These are phyloP conservation scores for Grammomys surdaster DNA, from an alignment of 2,113 vertebrate species.

Conservation along the genomic window DNA sequence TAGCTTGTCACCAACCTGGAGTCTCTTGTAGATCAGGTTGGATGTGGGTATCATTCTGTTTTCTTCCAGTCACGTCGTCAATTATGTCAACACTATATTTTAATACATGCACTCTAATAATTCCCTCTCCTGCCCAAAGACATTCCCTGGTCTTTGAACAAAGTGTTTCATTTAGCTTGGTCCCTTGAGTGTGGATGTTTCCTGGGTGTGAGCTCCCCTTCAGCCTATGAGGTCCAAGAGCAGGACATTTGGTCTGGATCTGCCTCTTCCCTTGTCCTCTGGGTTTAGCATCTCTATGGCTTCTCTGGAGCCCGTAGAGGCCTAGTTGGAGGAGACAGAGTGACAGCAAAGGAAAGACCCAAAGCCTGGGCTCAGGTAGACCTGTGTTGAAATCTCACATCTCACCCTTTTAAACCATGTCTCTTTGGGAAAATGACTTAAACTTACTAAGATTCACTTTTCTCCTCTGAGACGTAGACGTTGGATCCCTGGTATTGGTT, in stretches of 20 bases:
- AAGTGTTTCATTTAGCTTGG: not conserved
- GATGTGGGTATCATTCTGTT: not conserved
- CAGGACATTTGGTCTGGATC: not conserved
- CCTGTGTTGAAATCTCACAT: not conserved
- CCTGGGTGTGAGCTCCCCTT: not conserved
- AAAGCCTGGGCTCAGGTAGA: not conserved
- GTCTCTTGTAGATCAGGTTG: not conserved
- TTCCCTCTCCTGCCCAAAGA: not conserved
- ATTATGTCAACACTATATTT: not conserved
- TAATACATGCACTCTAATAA: not conserved
- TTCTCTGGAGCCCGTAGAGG: not conserved
- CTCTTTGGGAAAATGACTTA: not conserved
- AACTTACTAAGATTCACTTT: not conserved
- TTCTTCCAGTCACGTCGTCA: not conserved
- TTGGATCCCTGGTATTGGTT: not conserved
- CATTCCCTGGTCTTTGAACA: not conserved
- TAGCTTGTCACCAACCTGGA: not conserved
- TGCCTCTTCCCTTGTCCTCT: not conserved
- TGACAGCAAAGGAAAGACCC: not conserved
- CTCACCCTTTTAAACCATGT: not conserved
- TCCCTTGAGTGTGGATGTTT: not conserved
- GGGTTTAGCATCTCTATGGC: not conserved
- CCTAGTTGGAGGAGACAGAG: not conserved
- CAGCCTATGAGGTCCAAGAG: not conserved
- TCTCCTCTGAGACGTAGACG: not conserved